Evolutionary conservation across 2,797 vertebrate genomes (phyloP), one percentile per base, ranked within the genome.

Genomic region (Kryptolebias ocellatus): DNA sequence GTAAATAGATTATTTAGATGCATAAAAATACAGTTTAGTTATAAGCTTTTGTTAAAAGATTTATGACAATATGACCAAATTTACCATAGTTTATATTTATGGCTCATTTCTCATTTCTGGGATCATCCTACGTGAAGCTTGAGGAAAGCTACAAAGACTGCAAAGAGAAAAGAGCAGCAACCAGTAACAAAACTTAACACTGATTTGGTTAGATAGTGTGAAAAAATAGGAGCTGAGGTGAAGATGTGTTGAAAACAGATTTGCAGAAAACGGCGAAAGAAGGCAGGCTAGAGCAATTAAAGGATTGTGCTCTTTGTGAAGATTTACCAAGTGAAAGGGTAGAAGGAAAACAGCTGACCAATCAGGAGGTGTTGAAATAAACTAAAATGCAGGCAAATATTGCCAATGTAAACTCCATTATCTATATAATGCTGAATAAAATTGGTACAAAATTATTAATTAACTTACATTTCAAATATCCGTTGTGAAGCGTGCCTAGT

Each of bases 201-300:
- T 47, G 28, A 49, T 56, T 34, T 46, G 52, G 28, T 53, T 51
- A 45, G 51, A 54, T 16, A 47, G 29, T 55, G 18, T 24, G 20
- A 29, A 53, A 47, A 55, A 44, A 5, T 2, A 37, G 4, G 45
- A 34, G 27, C 9, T 49, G 44, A 14, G 29, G 44, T 55, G 18
- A 55, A 44, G 37, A 24, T 37, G 39, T 6, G n/a, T 10, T 20
- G 9, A 49, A 17, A 17, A 3, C 18, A 5, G 10, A 20, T 27
- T 28, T 20, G 2, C 29, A 49, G 18, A 56, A 17, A 24, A 49
- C 31, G 7, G 42, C 3, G 37, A 46, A 64, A 5, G 14, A 55
- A 55, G 44, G 27, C 34, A 28, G 39, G 44, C 20, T 34, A 29
- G 18, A 31, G 44, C n/a, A 50, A 55, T 49, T 56, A 49, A 49